Evolutionary conservation across 2,888 invertebrate genomes (phyloP).

Genomic region (Sepioteuthis lessoniana): DNA sequence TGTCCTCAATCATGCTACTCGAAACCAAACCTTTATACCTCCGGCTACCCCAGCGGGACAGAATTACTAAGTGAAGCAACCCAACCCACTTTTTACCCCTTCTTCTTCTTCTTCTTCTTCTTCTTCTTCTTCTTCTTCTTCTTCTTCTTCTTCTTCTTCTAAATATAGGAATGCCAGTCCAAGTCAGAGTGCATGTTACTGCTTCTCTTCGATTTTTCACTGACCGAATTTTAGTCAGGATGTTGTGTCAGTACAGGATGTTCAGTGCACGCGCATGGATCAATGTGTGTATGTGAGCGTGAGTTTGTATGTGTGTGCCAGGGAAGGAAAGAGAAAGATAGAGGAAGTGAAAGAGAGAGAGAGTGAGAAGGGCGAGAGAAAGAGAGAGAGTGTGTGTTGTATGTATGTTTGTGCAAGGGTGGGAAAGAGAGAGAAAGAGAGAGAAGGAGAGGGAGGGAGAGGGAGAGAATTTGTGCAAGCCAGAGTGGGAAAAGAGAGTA

Average conservation of each 20-base stretch:
- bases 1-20: not conserved
- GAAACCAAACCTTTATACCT: not conserved
- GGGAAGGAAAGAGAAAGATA: not conserved
- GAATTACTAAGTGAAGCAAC: not conserved
- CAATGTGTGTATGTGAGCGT: not conserved
- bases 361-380: too few relatives aligned
- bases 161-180: not conserved
- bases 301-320: not conserved
- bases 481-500: not conserved
- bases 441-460: too few relatives aligned
- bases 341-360: not conserved
- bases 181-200: not conserved
- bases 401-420: too few relatives aligned
- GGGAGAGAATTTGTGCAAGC: not conserved
- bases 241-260: not conserved
- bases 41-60: not conserved
- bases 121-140: too few relatives aligned
- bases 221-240: not conserved
- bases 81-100: too few relatives aligned
- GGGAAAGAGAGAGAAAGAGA: too few relatives aligned
- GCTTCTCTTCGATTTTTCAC: not conserved
- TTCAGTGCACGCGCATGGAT: not conserved
- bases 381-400: too few relatives aligned
- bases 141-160: not conserved
- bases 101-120: too few relatives aligned